A percentile compares a stretch with the other conserved stretches of the same genome.
These are phyloP conservation scores for Alexandromys fortis DNA, from an alignment of 2,113 vertebrate species.

Conservation along the genomic window DNA sequence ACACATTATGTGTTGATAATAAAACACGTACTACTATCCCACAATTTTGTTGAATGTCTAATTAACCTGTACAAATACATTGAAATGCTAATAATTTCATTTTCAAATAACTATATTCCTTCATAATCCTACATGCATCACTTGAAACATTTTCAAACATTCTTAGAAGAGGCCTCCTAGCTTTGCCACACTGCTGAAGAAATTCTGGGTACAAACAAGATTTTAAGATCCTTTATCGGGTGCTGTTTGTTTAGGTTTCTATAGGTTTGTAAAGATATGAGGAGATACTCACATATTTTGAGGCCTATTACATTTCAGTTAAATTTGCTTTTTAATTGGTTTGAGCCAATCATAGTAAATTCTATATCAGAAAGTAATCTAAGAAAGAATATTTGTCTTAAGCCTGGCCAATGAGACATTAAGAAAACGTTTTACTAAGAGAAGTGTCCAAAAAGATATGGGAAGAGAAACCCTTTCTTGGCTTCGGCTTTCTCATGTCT, in stretches of 20 bases:
- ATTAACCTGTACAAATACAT: conserved; percentile 26
- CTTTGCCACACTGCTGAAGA: conserved; percentile 5
- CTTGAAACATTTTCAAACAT: conserved; percentile 42
- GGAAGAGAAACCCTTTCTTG: not conserved
- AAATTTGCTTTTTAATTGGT: conserved; percentile 29
- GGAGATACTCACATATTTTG: not conserved
- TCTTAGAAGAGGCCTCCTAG: conserved; percentile 3
- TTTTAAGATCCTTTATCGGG: conserved; percentile 12
- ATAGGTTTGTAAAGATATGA: conserved; percentile 6
- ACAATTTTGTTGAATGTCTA: conserved; percentile 38
- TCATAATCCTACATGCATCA: conserved; percentile 27
- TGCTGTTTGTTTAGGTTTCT: not conserved
- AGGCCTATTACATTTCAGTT: conserved; percentile 20
- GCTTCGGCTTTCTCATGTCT: conserved; percentile 27
- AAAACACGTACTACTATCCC: not conserved
- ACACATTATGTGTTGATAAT: conserved; percentile 15
- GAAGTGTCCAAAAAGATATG: not conserved
- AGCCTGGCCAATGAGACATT: not conserved
- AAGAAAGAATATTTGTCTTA: not conserved
- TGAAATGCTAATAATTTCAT: conserved; percentile 19
- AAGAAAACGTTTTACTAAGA: not conserved
- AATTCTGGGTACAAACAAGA: not conserved
- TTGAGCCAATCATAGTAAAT: conserved; percentile 4
- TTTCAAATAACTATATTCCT: conserved; percentile 52
- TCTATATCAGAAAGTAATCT: conserved; percentile 23